Conservation (phyloP, 2,888 invertebrate species). For the Philonicus albiceps region DNA sequence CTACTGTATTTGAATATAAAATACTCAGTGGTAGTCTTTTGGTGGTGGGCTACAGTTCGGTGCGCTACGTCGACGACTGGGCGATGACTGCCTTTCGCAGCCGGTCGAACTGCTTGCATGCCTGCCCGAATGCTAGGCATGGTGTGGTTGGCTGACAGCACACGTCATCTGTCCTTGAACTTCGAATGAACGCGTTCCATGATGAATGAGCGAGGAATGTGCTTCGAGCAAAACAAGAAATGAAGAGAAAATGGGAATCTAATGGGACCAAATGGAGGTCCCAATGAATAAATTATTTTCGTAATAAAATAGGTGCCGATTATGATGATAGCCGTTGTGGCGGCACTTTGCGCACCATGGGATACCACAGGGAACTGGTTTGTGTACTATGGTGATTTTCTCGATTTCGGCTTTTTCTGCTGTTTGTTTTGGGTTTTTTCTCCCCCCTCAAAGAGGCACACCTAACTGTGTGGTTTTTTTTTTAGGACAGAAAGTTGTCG, state of each 20-base stretch:
- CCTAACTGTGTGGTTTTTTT: background rate
- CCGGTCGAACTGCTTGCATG: background rate
- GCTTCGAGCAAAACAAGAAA: background rate
- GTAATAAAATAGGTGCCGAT: background rate
- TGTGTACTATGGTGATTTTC: background rate
- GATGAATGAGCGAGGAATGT: constrained; percentile 30
- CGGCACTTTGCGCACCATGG: background rate
- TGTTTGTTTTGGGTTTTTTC: background rate
- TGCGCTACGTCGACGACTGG: background rate
- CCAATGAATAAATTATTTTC: constrained; percentile 4
- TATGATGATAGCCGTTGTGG: background rate
- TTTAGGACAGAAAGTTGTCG: background rate
- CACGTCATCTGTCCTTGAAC: constrained; percentile 53
- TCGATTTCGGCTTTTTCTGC: background rate
- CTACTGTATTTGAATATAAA: background rate
- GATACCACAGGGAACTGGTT: background rate
- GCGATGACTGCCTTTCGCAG: background rate
- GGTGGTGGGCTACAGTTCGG: background rate
- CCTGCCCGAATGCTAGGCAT: background rate
- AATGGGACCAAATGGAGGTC: background rate
- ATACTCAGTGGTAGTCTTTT: background rate
- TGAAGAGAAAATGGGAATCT: background rate
- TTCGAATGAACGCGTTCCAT: constrained; percentile 50
- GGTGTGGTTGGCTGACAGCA: constrained; percentile 6
- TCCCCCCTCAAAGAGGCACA: background rate